Base-by-base conservation (phyloP, 2,888 invertebrate species). In the Mythimna pallens region DNA sequence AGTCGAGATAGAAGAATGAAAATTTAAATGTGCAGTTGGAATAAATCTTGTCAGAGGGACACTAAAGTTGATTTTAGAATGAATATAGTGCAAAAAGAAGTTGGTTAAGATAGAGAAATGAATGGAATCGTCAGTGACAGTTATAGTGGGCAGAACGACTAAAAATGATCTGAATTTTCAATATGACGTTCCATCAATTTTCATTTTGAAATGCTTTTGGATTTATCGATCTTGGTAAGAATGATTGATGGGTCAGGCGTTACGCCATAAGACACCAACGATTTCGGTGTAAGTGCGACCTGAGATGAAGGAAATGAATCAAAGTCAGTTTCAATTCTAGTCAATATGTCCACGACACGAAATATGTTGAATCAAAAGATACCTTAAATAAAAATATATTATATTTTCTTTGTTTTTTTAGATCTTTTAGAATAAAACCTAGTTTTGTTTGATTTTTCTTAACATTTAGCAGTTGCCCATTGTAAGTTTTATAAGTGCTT, bases 141-240 rank as follows among this genome's bases (percentile, higher is more conserved):
- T 91, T 92, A 91, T 91, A 91, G 93, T 92, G 91, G 92, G 91
- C 85, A 88, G 91, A 89, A 89, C 89, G 89, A 91, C 89, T 93
- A 94, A 93, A 94, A 94, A 94, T 93, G 94, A 93, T 93, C 89
- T 85, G 82, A 88, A 92, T 89, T 91, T 89, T 87, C 88, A 86
- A 86, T 88, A 77, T 93, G 95, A 94, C 95, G 93, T 92, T 92
- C 84, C 92, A 95, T 95, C 94, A 93, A 95, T 95, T 94, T 89
- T 91, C 87, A 74, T 80, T 82, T 83, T 77, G 81, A 75, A 79
- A 84, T 80, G 65, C 75, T 80, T 86, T 78, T 74, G 77, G 74
- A 76, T 72, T 80, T 85, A 85, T 86, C 73, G 86, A 84, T 81
- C 55, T 69, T 57, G 12, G 71, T 76, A 76, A 69, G 73, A 59